Conservation (phyloP, 2,113 vertebrate species). For the Galeopterus variegatus region DNA sequence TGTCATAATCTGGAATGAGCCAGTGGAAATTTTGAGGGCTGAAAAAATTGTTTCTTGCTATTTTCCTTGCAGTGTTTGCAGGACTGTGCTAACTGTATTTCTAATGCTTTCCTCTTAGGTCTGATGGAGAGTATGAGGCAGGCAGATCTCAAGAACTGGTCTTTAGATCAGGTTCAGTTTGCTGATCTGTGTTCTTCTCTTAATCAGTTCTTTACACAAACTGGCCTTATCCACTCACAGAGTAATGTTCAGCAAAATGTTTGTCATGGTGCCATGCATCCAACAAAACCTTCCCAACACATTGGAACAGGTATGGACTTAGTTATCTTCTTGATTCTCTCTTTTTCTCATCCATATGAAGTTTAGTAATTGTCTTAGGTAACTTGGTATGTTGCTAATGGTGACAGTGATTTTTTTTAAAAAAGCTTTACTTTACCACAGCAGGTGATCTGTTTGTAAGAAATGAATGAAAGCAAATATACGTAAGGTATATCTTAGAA, state of each 20-base stretch:
- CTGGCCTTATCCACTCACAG: conserved; percentile 93
- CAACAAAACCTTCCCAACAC: conserved; percentile 94
- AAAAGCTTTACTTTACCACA: no score
- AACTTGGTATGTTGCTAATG: not conserved
- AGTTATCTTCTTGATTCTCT: not conserved
- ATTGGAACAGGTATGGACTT: conserved; percentile 90
- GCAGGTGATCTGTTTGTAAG: not conserved
- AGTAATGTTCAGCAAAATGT: conserved; percentile 93
- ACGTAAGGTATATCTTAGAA: conserved; percentile 15
- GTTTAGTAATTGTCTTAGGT: conserved; percentile 21
- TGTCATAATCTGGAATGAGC: not conserved
- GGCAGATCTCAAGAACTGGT: conserved; percentile 95
- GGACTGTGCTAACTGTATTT: conserved; percentile 64
- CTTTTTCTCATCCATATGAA: conserved; percentile 19
- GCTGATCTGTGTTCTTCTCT: conserved; percentile 94
- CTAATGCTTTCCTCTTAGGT: conserved; percentile 86
- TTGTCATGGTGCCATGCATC: conserved; percentile 94
- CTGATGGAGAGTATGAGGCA: conserved; percentile 95
- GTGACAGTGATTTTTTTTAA: not conserved
- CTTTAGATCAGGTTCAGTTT: conserved; percentile 92
- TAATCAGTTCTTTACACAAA: conserved; percentile 94
- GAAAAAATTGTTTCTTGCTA: not conserved
- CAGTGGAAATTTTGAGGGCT: conserved; percentile 54
- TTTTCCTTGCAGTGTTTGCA: conserved; percentile 49
- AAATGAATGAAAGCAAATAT: conserved; percentile 57